Percentiles rank a stretch among this genome's conserved stretches.
Conservation (phyloP, 2,113 vertebrate species). For the Micromys minutus region DNA sequence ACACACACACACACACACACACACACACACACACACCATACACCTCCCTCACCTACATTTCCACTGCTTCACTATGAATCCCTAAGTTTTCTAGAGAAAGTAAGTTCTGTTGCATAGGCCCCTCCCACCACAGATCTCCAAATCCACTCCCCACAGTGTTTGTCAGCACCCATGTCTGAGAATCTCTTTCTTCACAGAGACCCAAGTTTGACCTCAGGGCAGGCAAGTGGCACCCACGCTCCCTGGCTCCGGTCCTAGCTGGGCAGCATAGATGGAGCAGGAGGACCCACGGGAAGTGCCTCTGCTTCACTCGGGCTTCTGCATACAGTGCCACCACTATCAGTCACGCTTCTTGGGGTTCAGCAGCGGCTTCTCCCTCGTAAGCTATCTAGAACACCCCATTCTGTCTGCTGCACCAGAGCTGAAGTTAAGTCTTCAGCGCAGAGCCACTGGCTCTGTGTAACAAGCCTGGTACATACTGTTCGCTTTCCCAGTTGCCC, state of each 20-base stretch:
- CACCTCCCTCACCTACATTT: not conserved
- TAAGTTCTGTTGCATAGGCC: not conserved
- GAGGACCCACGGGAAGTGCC: not conserved
- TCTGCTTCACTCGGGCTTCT: not conserved
- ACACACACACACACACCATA: not conserved
- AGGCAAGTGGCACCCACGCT: not conserved
- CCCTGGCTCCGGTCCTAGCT: not conserved
- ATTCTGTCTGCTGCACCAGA: no score
- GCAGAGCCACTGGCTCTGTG: not conserved
- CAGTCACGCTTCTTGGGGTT: not conserved
- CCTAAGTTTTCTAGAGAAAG: not conserved
- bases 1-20: not conserved
- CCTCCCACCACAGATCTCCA: not conserved
- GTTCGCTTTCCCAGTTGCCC: not conserved
- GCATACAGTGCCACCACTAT: not conserved
- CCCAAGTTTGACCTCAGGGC: not conserved
- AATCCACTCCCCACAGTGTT: not conserved
- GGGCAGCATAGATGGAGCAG: not conserved
- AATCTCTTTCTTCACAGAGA: not conserved
- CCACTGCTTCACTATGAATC: not conserved
- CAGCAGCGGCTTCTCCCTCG: fast-evolving
- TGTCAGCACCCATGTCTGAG: not conserved
- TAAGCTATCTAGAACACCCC: not conserved
- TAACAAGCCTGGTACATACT: not conserved
- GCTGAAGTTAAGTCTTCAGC: not conserved